Evolutionary conservation across 2,797 vertebrate genomes (phyloP), one percentile per base, ranked within the genome.

Genomic region (Urosaurus nigricauda): DNA sequence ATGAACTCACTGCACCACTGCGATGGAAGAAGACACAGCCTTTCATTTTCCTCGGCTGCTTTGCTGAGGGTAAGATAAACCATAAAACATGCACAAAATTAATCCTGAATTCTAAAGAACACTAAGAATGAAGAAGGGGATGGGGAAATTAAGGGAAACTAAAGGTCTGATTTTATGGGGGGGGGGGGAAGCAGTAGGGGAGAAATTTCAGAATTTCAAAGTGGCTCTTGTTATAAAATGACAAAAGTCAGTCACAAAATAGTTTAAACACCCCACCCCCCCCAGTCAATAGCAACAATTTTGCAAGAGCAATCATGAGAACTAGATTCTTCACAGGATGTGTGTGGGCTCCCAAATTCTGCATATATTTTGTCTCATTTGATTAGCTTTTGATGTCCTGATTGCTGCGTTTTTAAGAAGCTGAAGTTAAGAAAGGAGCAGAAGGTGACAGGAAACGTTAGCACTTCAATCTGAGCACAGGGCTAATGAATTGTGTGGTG

Each of bases 371-470:
- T 93, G 90, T 79, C 88, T 93, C 96, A 95, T 97, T 95, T 96
- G 96, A 96, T 96, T 93, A 94, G 94, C 90, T 95, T 95, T 94
- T 95, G 93, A 94, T 94, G 96, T 93, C 88, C 94, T 96, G 95
- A 96, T 96, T 95, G 95, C 93, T 2, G 90, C 91, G 87, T 91
- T 92, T 92, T 90, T 7, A 92, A 93, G 94, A 90, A 91, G 91
- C 89, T 19, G 90, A 88, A 80, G 93, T 94, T 90, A 91, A 77
- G 90, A 11, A 84, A 93, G 92, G 93, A 95, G 92, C 94, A 89
- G 21, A 75, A 96, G 94, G 96, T 96, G 95, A 96, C 93, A 93
- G 95, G 92, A 94, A 91, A 92, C 26, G 37, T 96, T 97, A 94
- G 93, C 92, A 92, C 95, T 96, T 93, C 85, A 74, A 96, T 95